Conservation (phyloP, 2,888 invertebrate genomes). For the Leptothorax acervorum region DNA sequence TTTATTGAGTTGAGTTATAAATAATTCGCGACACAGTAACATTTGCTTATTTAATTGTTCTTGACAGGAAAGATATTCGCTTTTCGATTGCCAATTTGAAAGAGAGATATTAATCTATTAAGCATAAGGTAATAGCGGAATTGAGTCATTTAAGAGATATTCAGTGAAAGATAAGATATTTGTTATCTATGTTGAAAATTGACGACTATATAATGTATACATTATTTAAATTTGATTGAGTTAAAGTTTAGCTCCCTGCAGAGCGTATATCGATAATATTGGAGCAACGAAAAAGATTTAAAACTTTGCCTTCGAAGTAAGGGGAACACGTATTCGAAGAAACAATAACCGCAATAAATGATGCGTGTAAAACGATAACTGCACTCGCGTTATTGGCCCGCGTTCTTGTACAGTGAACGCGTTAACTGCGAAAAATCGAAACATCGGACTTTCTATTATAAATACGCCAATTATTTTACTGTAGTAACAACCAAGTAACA, state of each 20-base stretch:
- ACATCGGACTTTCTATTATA: background rate
- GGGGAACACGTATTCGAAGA: conserved; percentile 10
- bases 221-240: background rate
- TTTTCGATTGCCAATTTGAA: background rate
- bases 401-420: background rate
- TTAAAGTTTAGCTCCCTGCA: background rate
- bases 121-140: background rate
- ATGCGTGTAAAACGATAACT: conserved; percentile 24
- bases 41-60: too few species aligned
- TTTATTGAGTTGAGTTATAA: too few species aligned
- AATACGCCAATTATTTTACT: background rate
- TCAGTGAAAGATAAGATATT: background rate
- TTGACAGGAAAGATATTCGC: background rate
- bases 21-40: too few species aligned
- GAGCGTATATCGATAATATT: background rate
- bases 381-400: background rate
- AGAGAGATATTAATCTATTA: background rate
- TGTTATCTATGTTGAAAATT: background rate
- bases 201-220: too few species aligned
- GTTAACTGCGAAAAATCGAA: conserved; percentile 26
- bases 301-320: background rate
- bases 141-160: background rate
- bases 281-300: background rate
- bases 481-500: background rate
- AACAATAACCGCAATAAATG: conserved; percentile 19